Evolutionary conservation across 2,797 vertebrate genomes (phyloP), one percentile per base, ranked within the genome.

Genomic region (Sebastes jordani): DNA sequence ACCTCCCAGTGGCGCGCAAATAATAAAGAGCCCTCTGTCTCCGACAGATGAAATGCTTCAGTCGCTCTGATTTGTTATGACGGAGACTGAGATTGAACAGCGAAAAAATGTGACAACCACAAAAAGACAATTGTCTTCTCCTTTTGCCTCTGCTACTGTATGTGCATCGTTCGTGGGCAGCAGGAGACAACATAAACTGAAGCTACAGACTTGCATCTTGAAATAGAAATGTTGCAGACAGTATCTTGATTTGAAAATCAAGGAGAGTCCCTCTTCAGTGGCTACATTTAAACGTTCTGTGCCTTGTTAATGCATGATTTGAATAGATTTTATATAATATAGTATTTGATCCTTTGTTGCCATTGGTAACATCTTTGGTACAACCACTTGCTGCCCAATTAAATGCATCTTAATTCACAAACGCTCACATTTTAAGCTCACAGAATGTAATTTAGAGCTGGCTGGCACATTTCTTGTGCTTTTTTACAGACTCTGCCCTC

Each of bases 31-130:
- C 66, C 70, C 74, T 34, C 29, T 36, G 76, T 82, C 76, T 85
- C 73, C 62, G 11, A 68, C 71, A 83, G 81, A 89, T 30, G 59
- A 68, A 88, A 67, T 7, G 79, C 80, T 74, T 71, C n/a, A 71
- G 82, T 84, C 29, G 61, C 76, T 85, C 77, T 82, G 83, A 88
- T 91, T 87, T 92, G 88, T 87, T 92, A 83, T 83, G 86, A 86
- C 80, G 80, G 78, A 81, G 71, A 38, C 71, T 54, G 73, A 78
- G 77, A 88, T 30, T 76, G 82, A 90, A 89, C 83, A 18, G 86
- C 52, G 23, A 18, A 61, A 75, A 87, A 87, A 78, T 79, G 80
- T 90, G 87, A 82, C 81, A 88, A 71, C 60, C 68, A 81, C 75
- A 82, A 78, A 82, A 75, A 84, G 72, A 76, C 79, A 69, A 78